Evolutionary conservation across 2,797 vertebrate genomes (phyloP), one percentile per base, ranked within the genome.

Genomic region (Lutjanus campechanus): DNA sequence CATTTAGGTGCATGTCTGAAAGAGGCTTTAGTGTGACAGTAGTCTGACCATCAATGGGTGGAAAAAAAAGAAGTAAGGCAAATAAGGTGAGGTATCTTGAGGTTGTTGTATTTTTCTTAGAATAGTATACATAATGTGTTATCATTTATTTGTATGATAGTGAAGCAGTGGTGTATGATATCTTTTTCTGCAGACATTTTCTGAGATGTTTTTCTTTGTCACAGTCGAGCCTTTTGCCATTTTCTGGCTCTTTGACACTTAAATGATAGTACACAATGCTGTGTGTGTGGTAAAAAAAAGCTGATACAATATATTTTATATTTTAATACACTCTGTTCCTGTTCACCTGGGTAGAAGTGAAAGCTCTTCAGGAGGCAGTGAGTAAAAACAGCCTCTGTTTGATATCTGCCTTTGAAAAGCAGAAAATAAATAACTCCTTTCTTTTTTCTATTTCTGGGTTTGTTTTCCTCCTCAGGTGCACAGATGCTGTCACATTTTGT

Each of bases 391-490:
- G 15, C 11, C 36, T 50, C 19, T 51, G 51, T 46, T 66, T 66
- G 25, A 71, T 71, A 70, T 29, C 6, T 72, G 16, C 25, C 41
- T 58, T 56, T 61, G 19, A 68, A 68, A 49, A 54, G 55, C 47
- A 54, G 19, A 66, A 66, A 72, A 66, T 66, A 66, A 72, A 66
- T 66, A 60, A 54, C 40, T 41, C 55, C 22, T 41, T 67, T 61
- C 22, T 41, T 67, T 17, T 25, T 10, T 36, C 22, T 69, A 51
- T 69, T 80, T 64, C 16, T 56, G 58, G 43, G 11, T n/a, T 19
- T 19, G 19, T 54, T 54, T 59, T 17, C 54, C 47, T 17, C 40
- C 50, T 67, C 49, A 55, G 25, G 22, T 53, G 20, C 36, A 60
- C 61, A 59, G 19, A 60, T 8, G 16, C 17, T 65, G 43, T 76